Evolutionary conservation across 2,888 invertebrate genomes (phyloP), one percentile per base, ranked within the genome.

Genomic region (Acrocera orbiculus): DNA sequence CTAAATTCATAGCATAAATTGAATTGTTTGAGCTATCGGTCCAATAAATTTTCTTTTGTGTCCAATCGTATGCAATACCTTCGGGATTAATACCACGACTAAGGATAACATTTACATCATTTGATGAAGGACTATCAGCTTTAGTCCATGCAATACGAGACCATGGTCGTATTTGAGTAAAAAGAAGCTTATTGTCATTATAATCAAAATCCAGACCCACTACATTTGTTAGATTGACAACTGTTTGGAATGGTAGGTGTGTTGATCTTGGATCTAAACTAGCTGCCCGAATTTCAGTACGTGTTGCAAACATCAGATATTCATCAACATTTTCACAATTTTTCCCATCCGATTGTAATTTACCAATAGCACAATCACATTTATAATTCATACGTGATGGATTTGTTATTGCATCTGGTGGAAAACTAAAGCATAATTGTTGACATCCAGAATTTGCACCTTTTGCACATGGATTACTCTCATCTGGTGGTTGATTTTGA

Each of bases 1-100:
- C 86, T 15, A 85, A 61, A 52, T 92, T 89, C 83, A 95, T 87
- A 0, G 92, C 83, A 49, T 90, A 92, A 35, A 93, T 90, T 9
- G 86, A 85, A 47, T 86, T 87, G 47, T 92, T 90, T 0, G 83
- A 80, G 17, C 89, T 87, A 50, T 96, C 96, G 0, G 95, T 90
- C 92, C 93, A 98, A 57, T 95, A 96, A 23, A 98, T 74, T 56
- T 93, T 95, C 53, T 85, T 83, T 46, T 89, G 89, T 0, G 95
- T 87, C 96, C 96, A 98, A 53, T 98, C 96, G 52, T 92, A 90
- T 0, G 90, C 86, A 40, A 92, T 81, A 4, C 90, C 89, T 56
- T 90, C 89, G 0, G 90, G 89, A 58, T 87, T 89, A 34, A 89
- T 85, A 15, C 82, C 80, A 50, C 76, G 76, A 44, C 61, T 74